Percentiles rank a stretch among this genome's conserved stretches.
Conservation (phyloP, 2,797 vertebrate species). For the Rhabdomys pumilio region DNA sequence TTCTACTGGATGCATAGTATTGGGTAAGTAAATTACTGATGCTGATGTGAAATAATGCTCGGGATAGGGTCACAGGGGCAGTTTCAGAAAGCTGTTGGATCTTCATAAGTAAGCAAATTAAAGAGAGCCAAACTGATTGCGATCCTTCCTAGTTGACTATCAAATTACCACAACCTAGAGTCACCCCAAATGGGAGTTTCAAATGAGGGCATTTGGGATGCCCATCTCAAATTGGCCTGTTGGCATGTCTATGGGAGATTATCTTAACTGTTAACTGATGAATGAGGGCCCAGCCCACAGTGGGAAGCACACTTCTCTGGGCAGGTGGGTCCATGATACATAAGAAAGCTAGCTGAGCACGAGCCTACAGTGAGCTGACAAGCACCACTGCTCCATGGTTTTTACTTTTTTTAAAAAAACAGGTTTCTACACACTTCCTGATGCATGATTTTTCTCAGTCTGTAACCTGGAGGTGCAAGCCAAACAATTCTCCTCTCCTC, state of each 20-base stretch:
- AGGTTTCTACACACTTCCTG: not conserved
- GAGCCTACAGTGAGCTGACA: not conserved
- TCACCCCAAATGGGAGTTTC: not conserved
- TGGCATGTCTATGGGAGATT: not conserved
- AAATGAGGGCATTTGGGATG: not conserved
- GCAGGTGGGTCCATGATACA: not conserved
- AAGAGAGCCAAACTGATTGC: constrained; percentile 29
- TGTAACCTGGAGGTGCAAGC: not conserved
- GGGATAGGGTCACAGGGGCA: constrained; percentile 28
- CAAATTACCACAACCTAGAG: not conserved
- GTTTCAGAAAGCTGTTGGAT: constrained; percentile 29
- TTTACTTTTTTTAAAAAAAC: not conserved
- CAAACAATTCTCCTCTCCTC: not conserved
- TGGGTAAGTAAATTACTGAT: not conserved
- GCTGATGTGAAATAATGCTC: constrained; percentile 54
- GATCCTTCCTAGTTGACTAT: not conserved
- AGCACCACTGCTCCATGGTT: not conserved
- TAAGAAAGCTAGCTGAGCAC: not conserved
- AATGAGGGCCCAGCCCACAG: not conserved
- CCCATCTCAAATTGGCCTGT: not conserved
- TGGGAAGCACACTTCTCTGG: not conserved
- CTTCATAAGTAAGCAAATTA: constrained; percentile 59
- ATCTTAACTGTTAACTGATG: not conserved
- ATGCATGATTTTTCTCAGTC: not conserved
- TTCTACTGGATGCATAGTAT: not conserved